phyloP scores from a whole-genome alignment of 92 coral and sea anemone species.

The Metridium senile region DNA sequence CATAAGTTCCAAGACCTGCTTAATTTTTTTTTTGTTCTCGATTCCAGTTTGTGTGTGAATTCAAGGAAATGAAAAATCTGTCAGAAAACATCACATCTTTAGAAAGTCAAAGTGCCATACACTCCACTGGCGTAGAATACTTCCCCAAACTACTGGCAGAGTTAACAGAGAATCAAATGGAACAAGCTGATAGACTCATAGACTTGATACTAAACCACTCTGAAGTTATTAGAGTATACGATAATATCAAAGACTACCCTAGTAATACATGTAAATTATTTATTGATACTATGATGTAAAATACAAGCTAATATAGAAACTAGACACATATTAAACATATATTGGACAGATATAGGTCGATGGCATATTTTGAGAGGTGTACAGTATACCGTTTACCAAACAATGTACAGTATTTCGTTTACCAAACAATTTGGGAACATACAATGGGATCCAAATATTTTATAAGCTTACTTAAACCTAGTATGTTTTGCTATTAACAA shows the following conservation, averaged over 20 bases:
- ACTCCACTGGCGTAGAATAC: constrained; percentile 80
- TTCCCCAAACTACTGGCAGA: constrained; percentile 73
- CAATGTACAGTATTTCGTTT: no score
- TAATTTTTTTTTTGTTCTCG: not conserved
- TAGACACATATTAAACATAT: not conserved
- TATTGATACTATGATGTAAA: constrained; percentile 23
- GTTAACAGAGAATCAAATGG: constrained; percentile 61
- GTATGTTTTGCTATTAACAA: no score
- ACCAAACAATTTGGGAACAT: no score
- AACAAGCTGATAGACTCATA: constrained; percentile 83
- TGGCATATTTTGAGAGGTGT: no score
- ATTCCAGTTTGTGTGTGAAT: constrained; percentile 84
- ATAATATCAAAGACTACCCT: constrained; percentile 80
- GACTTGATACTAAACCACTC: constrained; percentile 73
- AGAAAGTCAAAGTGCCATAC: constrained; percentile 48
- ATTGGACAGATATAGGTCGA: not conserved
- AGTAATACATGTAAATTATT: constrained; percentile 86
- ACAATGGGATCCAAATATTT: no score
- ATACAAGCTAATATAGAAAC: not conserved
- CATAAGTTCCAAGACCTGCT: no score
- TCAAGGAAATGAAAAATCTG: constrained; percentile 73
- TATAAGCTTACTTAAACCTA: no score
- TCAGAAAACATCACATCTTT: constrained; percentile 66
- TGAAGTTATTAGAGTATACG: constrained; percentile 89
- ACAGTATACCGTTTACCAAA: no score